These are phyloP conservation scores for Melanostigma gelatinosum DNA, from an alignment of 2,113 vertebrate species.

Conservation along the genomic window DNA sequence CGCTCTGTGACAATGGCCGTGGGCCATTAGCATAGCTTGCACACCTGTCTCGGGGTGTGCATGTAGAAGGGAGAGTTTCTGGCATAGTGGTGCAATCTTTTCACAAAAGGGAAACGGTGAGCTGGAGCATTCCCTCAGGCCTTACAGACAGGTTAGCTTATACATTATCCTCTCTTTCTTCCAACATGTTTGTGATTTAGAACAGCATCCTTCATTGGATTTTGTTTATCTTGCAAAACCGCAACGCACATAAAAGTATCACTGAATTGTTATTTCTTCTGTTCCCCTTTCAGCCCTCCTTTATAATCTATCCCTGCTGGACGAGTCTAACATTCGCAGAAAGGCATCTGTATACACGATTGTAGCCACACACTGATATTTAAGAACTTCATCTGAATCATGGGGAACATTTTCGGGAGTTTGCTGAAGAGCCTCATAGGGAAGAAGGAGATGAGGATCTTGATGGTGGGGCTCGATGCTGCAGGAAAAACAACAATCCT, in stretches of 20 bases:
- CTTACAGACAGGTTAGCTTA: neutral
- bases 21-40: slow-evolving; percentile 41
- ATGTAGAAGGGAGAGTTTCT: slow-evolving; percentile 30
- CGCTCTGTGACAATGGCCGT: slow-evolving; percentile 47
- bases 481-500: slow-evolving; percentile 95
- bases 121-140: neutral
- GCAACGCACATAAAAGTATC: neutral
- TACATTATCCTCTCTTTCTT: slow-evolving; percentile 8
- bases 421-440: slow-evolving; percentile 94
- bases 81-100: neutral
- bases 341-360: slow-evolving; percentile 27
- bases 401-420: slow-evolving; percentile 95
- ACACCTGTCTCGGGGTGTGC: slow-evolving; percentile 34
- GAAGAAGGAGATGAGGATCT: slow-evolving; percentile 95
- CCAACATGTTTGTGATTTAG: slow-evolving; percentile 1
- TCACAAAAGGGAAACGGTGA: neutral
- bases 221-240: neutral
- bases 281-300: slow-evolving; percentile 41
- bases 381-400: slow-evolving; percentile 73
- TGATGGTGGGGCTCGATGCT: slow-evolving; percentile 92
- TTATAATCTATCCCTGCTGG: slow-evolving; percentile 30
- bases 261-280: slow-evolving; percentile 16
- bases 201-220: neutral
- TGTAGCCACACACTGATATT: slow-evolving; percentile 27
- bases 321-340: slow-evolving; percentile 16